Percentiles rank a stretch among this genome's conserved stretches.
Conservation (phyloP, 2,888 invertebrate genomes). For the Invenusta paracnida region DNA sequence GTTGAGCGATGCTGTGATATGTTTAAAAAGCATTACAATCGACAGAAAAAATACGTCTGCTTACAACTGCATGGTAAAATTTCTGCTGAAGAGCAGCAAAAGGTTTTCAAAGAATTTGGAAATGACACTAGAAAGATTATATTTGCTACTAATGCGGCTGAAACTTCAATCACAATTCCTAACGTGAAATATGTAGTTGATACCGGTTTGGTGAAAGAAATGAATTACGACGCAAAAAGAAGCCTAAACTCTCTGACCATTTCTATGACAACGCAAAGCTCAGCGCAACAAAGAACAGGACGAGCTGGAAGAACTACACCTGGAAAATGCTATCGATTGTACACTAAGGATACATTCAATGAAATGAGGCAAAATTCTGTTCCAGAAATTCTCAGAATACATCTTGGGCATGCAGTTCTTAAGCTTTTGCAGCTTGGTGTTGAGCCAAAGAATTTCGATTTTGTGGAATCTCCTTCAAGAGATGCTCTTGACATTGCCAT, state of each 20-base stretch:
- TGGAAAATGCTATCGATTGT: conserved; percentile 90
- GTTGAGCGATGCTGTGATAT: conserved; percentile 98
- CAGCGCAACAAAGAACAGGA: conserved; percentile 93
- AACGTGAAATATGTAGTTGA: conserved; percentile 99
- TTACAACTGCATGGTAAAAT: conserved; percentile 93
- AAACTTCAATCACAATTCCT: conserved; percentile 95
- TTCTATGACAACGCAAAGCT: not conserved
- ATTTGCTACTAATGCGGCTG: conserved; percentile 97
- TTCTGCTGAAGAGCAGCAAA: conserved; percentile 96
- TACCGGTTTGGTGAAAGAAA: conserved; percentile 98
- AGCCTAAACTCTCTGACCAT: conserved; percentile 51
- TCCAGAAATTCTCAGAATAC: too few species aligned
- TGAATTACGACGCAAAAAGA: conserved; percentile 59
- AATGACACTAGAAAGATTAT: conserved; percentile 90
- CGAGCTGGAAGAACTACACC: conserved; percentile 95
- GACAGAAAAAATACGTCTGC: too few species aligned
- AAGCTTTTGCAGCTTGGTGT: too few species aligned
- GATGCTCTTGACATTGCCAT: too few species aligned
- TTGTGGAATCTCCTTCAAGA: too few species aligned
- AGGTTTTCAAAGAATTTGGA: conserved; percentile 97
- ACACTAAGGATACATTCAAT: too few species aligned
- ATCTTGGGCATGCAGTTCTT: too few species aligned
- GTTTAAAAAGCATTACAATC: conserved; percentile 70
- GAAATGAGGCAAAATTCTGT: too few species aligned
- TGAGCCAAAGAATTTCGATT: too few species aligned